A percentile compares a stretch with the other conserved stretches of the same genome.
Conservation (phyloP, 2,888 invertebrate species). For the Papilio protenor region DNA sequence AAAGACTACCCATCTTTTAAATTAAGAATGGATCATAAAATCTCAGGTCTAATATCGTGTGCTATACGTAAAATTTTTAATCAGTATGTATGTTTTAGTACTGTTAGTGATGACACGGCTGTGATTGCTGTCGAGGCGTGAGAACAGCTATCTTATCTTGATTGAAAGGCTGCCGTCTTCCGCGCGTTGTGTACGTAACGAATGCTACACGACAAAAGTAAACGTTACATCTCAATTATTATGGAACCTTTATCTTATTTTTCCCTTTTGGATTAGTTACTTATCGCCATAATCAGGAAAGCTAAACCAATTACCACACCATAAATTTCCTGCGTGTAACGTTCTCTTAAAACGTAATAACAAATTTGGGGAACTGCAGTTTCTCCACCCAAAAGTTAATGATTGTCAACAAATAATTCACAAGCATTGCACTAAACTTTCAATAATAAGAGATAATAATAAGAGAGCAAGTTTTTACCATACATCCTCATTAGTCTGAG, state of each 20-base stretch:
- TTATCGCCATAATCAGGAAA: not conserved
- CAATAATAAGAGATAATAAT: too few relatives aligned
- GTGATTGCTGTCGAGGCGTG: slow-evolving; percentile 33
- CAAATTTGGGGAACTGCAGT: not conserved
- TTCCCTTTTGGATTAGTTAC: not conserved
- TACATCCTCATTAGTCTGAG: not conserved
- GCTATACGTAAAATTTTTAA: not conserved
- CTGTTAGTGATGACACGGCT: slow-evolving; percentile 21
- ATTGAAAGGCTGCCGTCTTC: slow-evolving; percentile 38
- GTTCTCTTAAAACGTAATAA: not conserved
- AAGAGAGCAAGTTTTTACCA: too few relatives aligned
- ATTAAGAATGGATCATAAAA: not conserved
- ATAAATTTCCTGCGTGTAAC: not conserved
- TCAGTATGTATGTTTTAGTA: not conserved
- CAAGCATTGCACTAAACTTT: too few relatives aligned
- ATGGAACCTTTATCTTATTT: not conserved
- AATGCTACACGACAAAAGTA: slow-evolving; percentile 11
- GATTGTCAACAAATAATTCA: too few relatives aligned
- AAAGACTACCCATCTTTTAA: not conserved
- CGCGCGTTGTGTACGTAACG: slow-evolving; percentile 7
- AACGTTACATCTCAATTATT: slow-evolving; percentile 12
- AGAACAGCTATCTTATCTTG: slow-evolving; percentile 40
- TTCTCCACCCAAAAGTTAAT: too few relatives aligned
- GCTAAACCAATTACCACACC: not conserved
- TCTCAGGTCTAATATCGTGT: not conserved